Conservation (phyloP, 2,113 vertebrate species). For the Capreolus pygargus region DNA sequence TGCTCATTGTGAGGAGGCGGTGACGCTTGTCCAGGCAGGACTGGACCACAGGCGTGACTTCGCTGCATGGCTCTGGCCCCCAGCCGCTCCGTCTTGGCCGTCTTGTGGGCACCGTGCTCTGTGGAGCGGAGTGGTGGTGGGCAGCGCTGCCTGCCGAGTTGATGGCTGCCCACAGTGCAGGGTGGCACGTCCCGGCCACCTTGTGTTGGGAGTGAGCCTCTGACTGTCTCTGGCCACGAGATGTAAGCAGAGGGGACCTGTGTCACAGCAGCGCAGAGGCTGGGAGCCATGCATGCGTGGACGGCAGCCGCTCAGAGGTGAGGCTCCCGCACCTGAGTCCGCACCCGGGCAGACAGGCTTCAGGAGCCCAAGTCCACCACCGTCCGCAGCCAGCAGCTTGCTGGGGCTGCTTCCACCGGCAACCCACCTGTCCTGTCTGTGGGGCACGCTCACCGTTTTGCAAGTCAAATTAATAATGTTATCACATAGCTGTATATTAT, state of each 20-base stretch:
- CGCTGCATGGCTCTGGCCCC: accelerated
- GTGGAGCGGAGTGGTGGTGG: accelerated
- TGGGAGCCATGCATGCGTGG: accelerated
- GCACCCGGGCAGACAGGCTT: accelerated
- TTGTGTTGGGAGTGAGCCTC: not conserved
- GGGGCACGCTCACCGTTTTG: not conserved
- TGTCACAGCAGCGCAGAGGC: too few relatives aligned
- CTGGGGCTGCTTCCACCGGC: not conserved
- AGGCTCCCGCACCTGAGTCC: accelerated
- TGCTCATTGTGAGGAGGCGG: not conserved
- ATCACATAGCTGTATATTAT: not conserved
- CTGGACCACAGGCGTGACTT: accelerated
- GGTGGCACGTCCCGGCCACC: too few relatives aligned
- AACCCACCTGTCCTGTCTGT: not conserved
- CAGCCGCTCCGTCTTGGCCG: accelerated
- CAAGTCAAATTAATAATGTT: not conserved
- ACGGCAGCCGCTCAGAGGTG: accelerated
- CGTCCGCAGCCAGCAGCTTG: accelerated
- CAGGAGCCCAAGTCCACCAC: accelerated
- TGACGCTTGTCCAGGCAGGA: accelerated
- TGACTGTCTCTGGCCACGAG: not conserved
- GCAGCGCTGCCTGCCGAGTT: accelerated
- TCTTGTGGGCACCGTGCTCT: not conserved
- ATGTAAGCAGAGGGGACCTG: not conserved
- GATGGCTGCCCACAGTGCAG: accelerated